Evolutionary conservation across 92 coral and sea anemone species (phyloP), one percentile per base, ranked within the genome.

Genomic region (Epizoanthus stellaris): DNA sequence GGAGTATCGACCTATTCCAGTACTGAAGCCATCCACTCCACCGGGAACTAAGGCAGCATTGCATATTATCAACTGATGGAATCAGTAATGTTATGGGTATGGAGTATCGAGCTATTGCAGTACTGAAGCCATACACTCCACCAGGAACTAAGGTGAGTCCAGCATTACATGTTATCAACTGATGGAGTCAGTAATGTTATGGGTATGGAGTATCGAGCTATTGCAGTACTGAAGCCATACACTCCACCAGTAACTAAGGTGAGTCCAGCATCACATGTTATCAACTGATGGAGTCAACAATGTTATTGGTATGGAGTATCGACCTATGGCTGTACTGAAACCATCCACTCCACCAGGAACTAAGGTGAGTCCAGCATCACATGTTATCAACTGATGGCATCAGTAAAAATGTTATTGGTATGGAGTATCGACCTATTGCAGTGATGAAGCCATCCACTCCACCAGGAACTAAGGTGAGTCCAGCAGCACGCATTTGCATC

Each of bases 241-340:
- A 89, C 86, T 39, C 87, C 85, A 57, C 98, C 98, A 38, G 98
- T 98, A 77, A 94, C 93, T 62, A 96, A 96, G 95, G 98, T 95
- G 70, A 53, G 68, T 12, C 16, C 14, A 59, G 8, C 20, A 36
- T 65, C 15, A 23, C 16, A 65, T 5, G 70, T 65, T 65, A 45
- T 40, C 3, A 2, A 91, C 94, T 21, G 98, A 96, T 89, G 98
- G 98, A 45, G 40, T 88, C 82, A 45, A 96, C 98, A 49, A 72
- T 47, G 77, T 96, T 4, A 88, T 79, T 83, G 98, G 93, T 17
- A 96, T 96, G 96, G 98, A 96, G 87, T 96, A 96, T 71, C 93
- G 87, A 54, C 85, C 88, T 38, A 91, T 96, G 53, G 88, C 90
- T 42, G 19, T 43, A n/a, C 81, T 96, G 19, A 85, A 87, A 34